A percentile compares a stretch with the other conserved stretches of the same genome.
Conservation (phyloP, 2,797 vertebrate species). For the Hemibagrus guttatus region DNA sequence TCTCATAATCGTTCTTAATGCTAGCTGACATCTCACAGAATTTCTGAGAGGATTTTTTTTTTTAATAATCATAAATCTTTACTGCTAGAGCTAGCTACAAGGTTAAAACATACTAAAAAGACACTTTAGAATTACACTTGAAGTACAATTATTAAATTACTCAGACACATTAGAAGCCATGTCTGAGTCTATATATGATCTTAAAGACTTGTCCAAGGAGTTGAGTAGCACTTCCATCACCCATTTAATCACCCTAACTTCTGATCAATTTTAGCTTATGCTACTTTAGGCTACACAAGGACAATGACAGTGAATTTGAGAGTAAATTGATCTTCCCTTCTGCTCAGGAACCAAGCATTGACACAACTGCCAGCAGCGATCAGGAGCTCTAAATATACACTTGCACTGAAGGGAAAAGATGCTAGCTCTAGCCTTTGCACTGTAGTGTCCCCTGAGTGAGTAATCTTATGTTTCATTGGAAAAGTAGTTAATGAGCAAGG, state of each 20-base stretch:
- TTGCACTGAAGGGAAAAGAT: conserved; percentile 26
- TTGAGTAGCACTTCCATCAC: not conserved
- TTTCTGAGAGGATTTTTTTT: not conserved
- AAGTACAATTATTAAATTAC: not conserved
- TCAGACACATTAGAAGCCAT: no score
- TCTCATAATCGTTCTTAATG: not conserved
- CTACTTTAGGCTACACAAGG: conserved; percentile 7
- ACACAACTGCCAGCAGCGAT: conserved; percentile 24
- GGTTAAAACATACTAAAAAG: not conserved
- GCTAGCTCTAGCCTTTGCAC: conserved; percentile 13
- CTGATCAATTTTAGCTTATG: not conserved
- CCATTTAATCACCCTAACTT: not conserved
- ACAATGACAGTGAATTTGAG: conserved; percentile 39
- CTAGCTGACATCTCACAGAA: not conserved
- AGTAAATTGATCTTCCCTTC: conserved; percentile 26
- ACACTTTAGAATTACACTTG: not conserved
- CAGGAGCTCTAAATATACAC: conserved; percentile 43
- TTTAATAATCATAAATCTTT: not conserved
- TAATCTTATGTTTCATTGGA: not conserved
- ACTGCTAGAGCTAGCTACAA: not conserved
- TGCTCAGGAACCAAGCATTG: conserved; percentile 25
- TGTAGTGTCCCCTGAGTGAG: conserved; percentile 17
- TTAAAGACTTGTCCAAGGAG: not conserved
- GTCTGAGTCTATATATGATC: no score
- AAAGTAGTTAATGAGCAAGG: conserved; percentile 17